Evolutionary conservation across 2,888 invertebrate genomes (phyloP).

Genomic region (Seira musarum): DNA sequence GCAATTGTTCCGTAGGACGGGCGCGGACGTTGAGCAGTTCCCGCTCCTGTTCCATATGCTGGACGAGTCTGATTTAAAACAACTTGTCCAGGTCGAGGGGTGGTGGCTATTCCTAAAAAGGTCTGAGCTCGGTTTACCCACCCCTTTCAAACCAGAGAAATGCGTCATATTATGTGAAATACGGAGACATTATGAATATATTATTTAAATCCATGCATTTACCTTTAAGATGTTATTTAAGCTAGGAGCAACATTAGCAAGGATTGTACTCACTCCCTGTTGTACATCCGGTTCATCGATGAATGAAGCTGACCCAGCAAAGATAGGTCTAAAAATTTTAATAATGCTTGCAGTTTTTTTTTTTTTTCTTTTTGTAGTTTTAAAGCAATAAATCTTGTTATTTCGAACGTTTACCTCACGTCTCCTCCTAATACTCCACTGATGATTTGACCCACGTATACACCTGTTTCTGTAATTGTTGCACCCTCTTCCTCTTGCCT

Average conservation of each 20-base stretch:
- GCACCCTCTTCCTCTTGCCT: constrained; percentile 43
- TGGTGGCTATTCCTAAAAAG: constrained; percentile 24
- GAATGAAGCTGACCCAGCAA: constrained; percentile 40
- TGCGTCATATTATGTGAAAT: no score
- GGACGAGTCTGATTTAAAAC: background rate
- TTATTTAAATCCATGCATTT: no score
- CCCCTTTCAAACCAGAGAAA: constrained; percentile 19
- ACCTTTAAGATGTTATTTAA: constrained; percentile 31
- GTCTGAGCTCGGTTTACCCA: constrained; percentile 38
- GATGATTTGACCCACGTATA: constrained; percentile 45
- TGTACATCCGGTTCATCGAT: constrained; percentile 46
- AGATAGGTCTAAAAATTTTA: constrained; percentile 32
- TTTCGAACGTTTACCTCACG: background rate
- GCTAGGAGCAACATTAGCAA: constrained; percentile 36
- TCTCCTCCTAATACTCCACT: constrained; percentile 47
- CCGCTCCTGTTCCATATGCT: no score
- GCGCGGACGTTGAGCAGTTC: background rate
- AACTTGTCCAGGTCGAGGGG: constrained; percentile 23
- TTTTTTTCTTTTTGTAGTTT: background rate
- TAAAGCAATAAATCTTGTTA: background rate
- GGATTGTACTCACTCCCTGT: constrained; percentile 42
- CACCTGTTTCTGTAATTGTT: constrained; percentile 37
- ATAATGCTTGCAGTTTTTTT: background rate
- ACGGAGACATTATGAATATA: no score
- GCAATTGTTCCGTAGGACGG: constrained; percentile 37